Evolutionary conservation across 37 sponge, comb jelly and placozoan genomes (phyloP), one percentile per base, ranked within the genome.

Genomic region (Trichoplax adhaerens): DNA sequence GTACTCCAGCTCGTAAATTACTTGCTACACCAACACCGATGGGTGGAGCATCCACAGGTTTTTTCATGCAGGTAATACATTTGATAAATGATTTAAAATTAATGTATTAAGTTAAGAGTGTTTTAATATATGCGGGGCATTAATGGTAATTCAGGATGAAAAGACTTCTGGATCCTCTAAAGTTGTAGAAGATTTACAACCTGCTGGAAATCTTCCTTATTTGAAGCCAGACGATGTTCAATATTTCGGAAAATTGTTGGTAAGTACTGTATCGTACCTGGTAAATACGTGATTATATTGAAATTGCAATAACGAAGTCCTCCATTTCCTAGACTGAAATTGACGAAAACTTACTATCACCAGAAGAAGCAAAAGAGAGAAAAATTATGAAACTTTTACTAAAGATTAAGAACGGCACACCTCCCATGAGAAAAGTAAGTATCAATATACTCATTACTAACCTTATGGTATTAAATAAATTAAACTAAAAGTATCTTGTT

Each of bases 401-500:
- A 49, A 96, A 96, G 76, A 96, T 96, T 52, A 96, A 96, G 87
- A 96, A 96, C 69, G 92, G 99, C 0, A 95, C 92, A 1, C 99
- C 99, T 47, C 99, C 99, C 62, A 91, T 96, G 99, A 88, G 99
- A 59, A 96, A 96, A 73, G 81, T 86, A 46, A 1, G 74, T 2
- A 29, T 67, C 12, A 10, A 52, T 49, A 10, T 12, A 29, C 7
- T 67, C 8, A 66, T 7, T 10, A 5, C n/a, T 12, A 5, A 5
- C 7, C 8, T 66, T 52, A 52, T 10, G 47, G 68, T 53, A 66
- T 8, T 60, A 60, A 60, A 60, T 12, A 60, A n/a, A 12, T 12
- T 12, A 60, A 8, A n/a, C 62, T 60, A n/a, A 8, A 60, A 12
- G 62, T 12, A n/a, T 60, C 12, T 12, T 60, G 62, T 60, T 12